Evolutionary conservation across 2,113 vertebrate genomes (phyloP).

Genomic region (Serinus canaria): DNA sequence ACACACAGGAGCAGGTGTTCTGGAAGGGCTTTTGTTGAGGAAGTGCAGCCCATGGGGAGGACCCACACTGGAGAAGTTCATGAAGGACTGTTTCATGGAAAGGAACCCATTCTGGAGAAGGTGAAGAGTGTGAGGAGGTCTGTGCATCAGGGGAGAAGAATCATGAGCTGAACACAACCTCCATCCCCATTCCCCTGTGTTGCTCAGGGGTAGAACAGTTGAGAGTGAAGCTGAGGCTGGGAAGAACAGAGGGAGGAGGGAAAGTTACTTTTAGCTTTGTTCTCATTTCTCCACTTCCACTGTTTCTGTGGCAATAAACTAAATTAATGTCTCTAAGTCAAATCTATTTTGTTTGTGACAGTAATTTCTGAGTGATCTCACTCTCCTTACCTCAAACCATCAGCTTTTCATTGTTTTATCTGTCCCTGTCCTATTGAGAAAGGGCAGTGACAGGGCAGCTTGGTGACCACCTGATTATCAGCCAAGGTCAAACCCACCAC

Average conservation of each 20-base stretch:
- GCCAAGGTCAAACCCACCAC: not conserved
- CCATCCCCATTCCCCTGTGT: not conserved
- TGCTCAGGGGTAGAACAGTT: fast-evolving
- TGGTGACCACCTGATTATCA: not conserved
- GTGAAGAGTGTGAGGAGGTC: not conserved
- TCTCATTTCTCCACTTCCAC: not conserved
- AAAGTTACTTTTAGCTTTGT: not conserved
- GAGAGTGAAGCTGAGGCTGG: not conserved
- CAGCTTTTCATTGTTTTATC: not conserved
- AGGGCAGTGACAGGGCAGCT: fast-evolving
- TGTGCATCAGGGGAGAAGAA: not conserved
- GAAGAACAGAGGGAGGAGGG: not conserved
- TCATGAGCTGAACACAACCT: not conserved
- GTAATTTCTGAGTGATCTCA: not conserved
- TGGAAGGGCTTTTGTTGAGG: not conserved
- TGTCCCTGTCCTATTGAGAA: not conserved
- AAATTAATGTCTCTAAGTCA: not conserved
- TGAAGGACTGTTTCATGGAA: not conserved
- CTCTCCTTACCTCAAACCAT: not conserved
- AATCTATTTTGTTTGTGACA: not conserved
- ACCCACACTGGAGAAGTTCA: fast-evolving
- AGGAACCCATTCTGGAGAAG: fast-evolving
- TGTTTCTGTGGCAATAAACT: not conserved
- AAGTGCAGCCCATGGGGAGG: not conserved
- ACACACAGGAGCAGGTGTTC: not conserved